Evolutionary conservation across 2,113 vertebrate species (phyloP).

Genomic region (Pandion haliaetus): DNA sequence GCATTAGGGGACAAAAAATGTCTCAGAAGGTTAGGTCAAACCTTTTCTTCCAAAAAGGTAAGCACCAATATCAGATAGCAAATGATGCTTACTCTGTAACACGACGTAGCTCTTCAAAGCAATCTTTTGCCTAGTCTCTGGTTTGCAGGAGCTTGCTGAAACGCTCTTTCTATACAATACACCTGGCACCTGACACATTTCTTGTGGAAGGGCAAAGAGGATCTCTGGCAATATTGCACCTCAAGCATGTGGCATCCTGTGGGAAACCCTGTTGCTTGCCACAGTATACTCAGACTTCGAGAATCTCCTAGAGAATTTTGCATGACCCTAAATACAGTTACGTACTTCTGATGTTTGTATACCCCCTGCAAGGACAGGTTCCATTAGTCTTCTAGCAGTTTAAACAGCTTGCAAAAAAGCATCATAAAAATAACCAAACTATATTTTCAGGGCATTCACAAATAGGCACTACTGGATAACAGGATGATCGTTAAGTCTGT

Average conservation of each 20-base stretch:
- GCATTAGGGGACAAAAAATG: neutral
- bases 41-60: neutral
- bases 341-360: neutral
- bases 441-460: neutral
- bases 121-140: neutral
- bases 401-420: neutral
- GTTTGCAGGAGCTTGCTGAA: neutral
- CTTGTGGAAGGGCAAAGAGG: neutral
- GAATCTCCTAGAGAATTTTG: neutral
- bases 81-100: neutral
- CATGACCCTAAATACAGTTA: neutral
- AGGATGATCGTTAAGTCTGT: neutral
- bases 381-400: neutral
- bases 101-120: neutral
- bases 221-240: neutral
- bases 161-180: neutral
- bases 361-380: neutral
- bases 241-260: rapidly evolving
- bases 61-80: neutral
- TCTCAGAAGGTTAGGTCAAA: neutral
- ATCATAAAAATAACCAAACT: neutral
- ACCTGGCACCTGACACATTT: neutral
- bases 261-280: neutral
- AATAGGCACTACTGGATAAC: neutral
- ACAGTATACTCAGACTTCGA: no score